Percentiles rank a stretch among this genome's conserved stretches.
Conservation (phyloP, 2,113 vertebrate genomes). For the Cavia aperea region DNA sequence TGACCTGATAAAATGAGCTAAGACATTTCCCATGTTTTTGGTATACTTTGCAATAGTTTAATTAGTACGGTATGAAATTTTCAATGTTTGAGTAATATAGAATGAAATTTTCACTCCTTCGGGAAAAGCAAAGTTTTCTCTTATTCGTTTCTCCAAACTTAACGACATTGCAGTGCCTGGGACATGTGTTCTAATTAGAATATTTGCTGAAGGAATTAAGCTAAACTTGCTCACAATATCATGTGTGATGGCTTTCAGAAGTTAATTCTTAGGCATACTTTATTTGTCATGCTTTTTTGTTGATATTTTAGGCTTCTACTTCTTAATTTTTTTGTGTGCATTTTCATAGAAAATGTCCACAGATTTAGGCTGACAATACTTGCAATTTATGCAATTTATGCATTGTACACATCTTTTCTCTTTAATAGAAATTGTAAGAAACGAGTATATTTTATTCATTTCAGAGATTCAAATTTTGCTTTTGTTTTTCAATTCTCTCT, state of each 20-base stretch:
- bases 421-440: not conserved
- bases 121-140: not conserved
- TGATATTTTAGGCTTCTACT: not conserved
- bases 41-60: not conserved
- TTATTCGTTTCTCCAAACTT: not conserved
- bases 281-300: not conserved
- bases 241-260: not conserved
- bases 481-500: not conserved
- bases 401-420: not conserved
- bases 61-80: not conserved
- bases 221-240: not conserved
- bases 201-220: conserved; percentile 7
- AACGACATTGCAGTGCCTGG: not conserved
- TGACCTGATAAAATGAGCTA: not conserved
- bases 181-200: not conserved
- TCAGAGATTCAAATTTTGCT: not conserved
- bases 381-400: not conserved
- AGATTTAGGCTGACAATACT: not conserved
- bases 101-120: not conserved
- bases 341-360: not conserved
- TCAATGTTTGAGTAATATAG: not conserved
- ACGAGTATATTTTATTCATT: conserved; percentile 2
- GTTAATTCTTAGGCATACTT: not conserved
- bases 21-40: not conserved
- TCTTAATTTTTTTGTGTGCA: not conserved